Evolutionary conservation across 1,140 invertebrate species (phyloP).

Genomic region (Brachionus rubens): DNA sequence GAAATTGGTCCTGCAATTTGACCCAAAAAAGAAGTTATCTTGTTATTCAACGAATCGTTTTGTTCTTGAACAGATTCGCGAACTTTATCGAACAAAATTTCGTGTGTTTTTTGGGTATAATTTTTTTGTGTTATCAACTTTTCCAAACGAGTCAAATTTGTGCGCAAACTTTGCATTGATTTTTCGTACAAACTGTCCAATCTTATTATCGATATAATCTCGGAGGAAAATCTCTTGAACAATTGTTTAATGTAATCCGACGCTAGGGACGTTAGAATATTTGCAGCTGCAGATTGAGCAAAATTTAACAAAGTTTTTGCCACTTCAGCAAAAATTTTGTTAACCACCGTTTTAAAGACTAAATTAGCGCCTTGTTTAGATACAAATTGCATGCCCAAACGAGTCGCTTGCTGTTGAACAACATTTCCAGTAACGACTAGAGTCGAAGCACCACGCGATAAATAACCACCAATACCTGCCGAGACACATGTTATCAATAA

Average conservation of each 20-base stretch:
- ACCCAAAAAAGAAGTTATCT: not conserved
- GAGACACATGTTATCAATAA: slow-evolving; percentile 10
- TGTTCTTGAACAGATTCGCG: slow-evolving; percentile 8
- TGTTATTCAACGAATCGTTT: not conserved
- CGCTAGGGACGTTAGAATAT: not conserved
- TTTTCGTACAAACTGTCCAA: not conserved
- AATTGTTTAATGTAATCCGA: not conserved
- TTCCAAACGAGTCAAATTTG: not conserved
- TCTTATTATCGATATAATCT: not conserved
- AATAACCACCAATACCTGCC: not conserved
- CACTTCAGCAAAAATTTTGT: not conserved
- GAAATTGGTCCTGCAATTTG: not conserved
- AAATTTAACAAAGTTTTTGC: not conserved
- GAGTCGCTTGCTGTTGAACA: slow-evolving; percentile 3
- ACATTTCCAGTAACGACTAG: not conserved
- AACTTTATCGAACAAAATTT: slow-evolving; percentile 11
- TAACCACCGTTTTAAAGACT: not conserved
- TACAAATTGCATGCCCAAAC: not conserved
- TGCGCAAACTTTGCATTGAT: not conserved
- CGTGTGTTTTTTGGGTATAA: not conserved
- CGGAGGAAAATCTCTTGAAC: not conserved
- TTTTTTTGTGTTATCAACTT: not conserved
- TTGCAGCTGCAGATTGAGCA: not conserved
- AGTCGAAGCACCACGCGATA: not conserved
- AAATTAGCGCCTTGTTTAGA: not conserved